Percentiles rank a stretch among this genome's conserved stretches.
Evolutionary conservation across 2,113 vertebrate genomes (phyloP).

Genomic region (Mesembrinibis cayennensis): DNA sequence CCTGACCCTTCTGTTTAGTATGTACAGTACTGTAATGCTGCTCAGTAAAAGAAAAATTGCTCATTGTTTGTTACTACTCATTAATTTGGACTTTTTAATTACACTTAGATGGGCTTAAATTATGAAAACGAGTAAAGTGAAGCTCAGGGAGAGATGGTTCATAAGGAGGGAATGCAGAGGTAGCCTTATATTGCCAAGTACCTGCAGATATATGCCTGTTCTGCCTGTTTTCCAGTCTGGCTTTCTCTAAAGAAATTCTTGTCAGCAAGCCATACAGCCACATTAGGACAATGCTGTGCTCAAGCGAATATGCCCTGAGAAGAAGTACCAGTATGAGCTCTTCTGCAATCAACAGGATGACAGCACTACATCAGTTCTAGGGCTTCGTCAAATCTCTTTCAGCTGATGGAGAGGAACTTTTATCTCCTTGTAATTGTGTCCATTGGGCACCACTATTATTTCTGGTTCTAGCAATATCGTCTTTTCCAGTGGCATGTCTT

Average conservation of each 20-base stretch:
- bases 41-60: conserved; percentile 16
- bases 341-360: neutral
- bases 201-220: neutral
- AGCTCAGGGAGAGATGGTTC: neutral
- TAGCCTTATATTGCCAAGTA: neutral
- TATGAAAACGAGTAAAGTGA: neutral
- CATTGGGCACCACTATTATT: neutral
- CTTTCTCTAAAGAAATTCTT: neutral
- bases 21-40: neutral
- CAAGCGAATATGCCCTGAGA: neutral
- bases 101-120: conserved; percentile 7
- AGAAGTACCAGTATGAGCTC: neutral
- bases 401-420: neutral
- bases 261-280: neutral
- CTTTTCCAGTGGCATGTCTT: neutral
- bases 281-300: neutral
- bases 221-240: neutral
- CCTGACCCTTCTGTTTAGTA: neutral
- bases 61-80: conserved; percentile 11
- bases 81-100: conserved; percentile 34
- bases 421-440: neutral
- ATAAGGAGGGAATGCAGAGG: neutral
- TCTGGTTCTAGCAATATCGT: neutral
- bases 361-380: neutral
- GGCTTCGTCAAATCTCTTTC: neutral